A percentile compares a stretch with the other conserved stretches of the same genome.
Conservation (phyloP, 2,113 vertebrate genomes). For the Heptranchias perlo region DNA sequence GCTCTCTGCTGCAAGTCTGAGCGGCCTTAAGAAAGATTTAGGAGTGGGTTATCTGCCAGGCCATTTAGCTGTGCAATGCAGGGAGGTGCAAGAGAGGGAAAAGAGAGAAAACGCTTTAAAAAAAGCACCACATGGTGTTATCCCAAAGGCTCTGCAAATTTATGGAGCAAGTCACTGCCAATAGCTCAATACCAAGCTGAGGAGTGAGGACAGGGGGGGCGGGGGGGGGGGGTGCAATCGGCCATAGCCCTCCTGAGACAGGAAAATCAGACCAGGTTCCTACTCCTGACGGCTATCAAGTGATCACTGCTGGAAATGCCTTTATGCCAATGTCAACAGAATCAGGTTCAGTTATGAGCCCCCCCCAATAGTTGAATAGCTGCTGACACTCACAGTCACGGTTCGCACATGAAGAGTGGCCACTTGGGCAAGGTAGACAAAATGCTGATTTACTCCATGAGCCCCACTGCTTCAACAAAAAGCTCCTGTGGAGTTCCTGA, state of each 20-base stretch:
- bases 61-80: neutral
- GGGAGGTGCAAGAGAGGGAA: neutral
- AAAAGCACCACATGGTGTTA: neutral
- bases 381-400: neutral
- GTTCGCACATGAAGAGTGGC: neutral
- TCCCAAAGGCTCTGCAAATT: neutral
- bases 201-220: neutral
- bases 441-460: neutral
- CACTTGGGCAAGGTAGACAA: neutral
- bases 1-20: neutral
- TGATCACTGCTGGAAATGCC: neutral
- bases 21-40: neutral
- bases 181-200: too few relatives aligned
- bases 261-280: neutral
- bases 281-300: too few relatives aligned
- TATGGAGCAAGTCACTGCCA: too few relatives aligned
- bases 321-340: neutral
- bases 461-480: neutral
- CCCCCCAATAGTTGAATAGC: neutral
- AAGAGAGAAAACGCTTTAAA: neutral
- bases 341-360: neutral
- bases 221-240: neutral
- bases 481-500: neutral
- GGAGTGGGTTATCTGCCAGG: neutral
- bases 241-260: neutral